These are phyloP conservation scores for Rotaria macrura DNA, from an alignment of 2,888 invertebrate species.

Conservation along the genomic window DNA sequence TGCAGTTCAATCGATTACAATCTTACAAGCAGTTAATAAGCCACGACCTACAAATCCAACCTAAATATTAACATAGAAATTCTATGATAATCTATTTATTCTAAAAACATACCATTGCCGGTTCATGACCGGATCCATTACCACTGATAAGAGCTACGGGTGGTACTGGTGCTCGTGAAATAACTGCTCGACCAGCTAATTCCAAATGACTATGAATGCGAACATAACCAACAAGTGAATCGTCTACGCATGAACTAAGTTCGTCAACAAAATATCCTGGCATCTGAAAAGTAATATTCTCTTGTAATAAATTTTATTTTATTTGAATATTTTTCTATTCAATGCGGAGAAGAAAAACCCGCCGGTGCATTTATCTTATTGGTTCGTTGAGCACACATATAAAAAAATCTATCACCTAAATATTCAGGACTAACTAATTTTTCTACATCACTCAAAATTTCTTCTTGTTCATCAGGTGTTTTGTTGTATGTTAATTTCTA, in stretches of 20 bases:
- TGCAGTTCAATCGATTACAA: too few relatives aligned
- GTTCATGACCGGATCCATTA: constrained; percentile 75
- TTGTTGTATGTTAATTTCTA: constrained; percentile 20
- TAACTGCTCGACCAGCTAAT: not conserved
- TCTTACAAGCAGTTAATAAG: not conserved
- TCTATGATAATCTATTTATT: too few relatives aligned
- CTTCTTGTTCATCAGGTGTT: constrained; percentile 26
- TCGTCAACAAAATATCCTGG: constrained; percentile 9
- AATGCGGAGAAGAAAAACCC: constrained; percentile 9
- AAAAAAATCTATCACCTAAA: constrained; percentile 26
- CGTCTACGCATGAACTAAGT: not conserved
- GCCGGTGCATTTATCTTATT: constrained; percentile 19
- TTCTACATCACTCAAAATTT: constrained; percentile 23
- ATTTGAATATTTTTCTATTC: not conserved
- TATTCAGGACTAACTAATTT: constrained; percentile 24
- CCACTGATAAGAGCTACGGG: constrained; percentile 58
- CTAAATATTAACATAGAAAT: not conserved
- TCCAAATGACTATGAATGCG: not conserved
- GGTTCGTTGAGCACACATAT: constrained; percentile 21
- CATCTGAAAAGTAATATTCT: constrained; percentile 12
- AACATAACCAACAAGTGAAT: constrained; percentile 9
- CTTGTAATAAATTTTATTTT: not conserved
- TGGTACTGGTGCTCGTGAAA: not conserved
- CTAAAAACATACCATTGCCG: constrained; percentile 56
- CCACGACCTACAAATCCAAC: not conserved